phyloP scores from a whole-genome alignment of 1,140 invertebrate genomes.

The Leptinotarsa texana region DNA sequence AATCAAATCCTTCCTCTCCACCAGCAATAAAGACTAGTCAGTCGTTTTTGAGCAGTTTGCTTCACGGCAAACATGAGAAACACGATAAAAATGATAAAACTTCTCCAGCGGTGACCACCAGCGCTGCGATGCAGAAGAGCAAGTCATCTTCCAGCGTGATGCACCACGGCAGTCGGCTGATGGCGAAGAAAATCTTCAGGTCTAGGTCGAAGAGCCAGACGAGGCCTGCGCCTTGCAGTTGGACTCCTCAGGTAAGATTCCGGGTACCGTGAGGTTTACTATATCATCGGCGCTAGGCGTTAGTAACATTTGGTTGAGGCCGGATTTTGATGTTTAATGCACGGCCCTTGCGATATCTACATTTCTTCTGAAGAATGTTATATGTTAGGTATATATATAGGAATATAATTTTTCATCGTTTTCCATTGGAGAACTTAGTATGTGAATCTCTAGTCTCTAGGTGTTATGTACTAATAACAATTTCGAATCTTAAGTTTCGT shows the following conservation, averaged over 20 bases:
- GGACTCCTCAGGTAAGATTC: slow-evolving; percentile 82
- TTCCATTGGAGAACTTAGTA: too few species aligned
- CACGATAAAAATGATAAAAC: slow-evolving; percentile 46
- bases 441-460: too few species aligned
- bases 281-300: too few species aligned
- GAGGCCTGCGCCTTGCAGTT: slow-evolving; percentile 61
- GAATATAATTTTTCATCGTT: too few species aligned
- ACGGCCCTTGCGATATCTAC: too few species aligned
- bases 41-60: slow-evolving; percentile 68
- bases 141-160: slow-evolving; percentile 84
- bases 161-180: slow-evolving; percentile 70
- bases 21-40: slow-evolving; percentile 61
- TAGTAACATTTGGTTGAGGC: too few species aligned
- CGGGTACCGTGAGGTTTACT: too few species aligned
- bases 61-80: slow-evolving; percentile 63
- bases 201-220: slow-evolving; percentile 79
- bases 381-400: too few species aligned
- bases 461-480: too few species aligned
- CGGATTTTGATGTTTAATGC: too few species aligned
- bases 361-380: too few species aligned
- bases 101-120: slow-evolving; percentile 59
- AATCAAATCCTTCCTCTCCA: slow-evolving; percentile 54
- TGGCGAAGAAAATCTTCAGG: slow-evolving; percentile 81
- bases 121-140: slow-evolving; percentile 81
- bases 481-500: too few species aligned